These are phyloP conservation scores for Pteropus rufus DNA, from an alignment of 2,797 vertebrate species.

Conservation along the genomic window DNA sequence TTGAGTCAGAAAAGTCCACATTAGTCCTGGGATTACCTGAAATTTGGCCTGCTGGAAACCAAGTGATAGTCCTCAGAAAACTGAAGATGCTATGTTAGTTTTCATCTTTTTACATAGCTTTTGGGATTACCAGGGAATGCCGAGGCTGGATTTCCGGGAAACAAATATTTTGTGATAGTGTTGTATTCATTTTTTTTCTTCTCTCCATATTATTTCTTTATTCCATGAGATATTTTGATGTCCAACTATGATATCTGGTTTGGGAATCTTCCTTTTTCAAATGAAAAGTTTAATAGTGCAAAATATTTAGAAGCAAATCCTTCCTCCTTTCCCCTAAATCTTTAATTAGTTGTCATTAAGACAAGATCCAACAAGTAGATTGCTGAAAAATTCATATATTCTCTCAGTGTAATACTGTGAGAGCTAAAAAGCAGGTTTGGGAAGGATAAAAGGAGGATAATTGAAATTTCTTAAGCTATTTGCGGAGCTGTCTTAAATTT, in stretches of 20 bases:
- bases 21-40: neutral
- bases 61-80: neutral
- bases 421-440: neutral
- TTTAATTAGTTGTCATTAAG: conserved; percentile 29
- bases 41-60: neutral
- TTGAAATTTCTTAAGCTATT: conserved; percentile 9
- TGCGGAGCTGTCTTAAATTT: conserved; percentile 19
- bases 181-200: neutral
- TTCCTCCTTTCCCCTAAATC: neutral
- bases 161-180: neutral
- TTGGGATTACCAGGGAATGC: neutral
- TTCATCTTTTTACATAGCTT: neutral
- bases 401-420: neutral
- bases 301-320: conserved; percentile 41
- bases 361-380: conserved; percentile 10
- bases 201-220: neutral
- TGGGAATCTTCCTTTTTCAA: neutral
- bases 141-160: neutral
- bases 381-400: neutral
- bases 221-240: neutral
- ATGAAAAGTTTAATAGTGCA: conserved; percentile 19
- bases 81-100: neutral
- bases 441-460: neutral
- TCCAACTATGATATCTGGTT: neutral
- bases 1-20: neutral